Percentiles rank a stretch among this genome's conserved stretches.
phyloP scores from a whole-genome alignment of 1,140 invertebrate species.

The Listronotus oregonensis region DNA sequence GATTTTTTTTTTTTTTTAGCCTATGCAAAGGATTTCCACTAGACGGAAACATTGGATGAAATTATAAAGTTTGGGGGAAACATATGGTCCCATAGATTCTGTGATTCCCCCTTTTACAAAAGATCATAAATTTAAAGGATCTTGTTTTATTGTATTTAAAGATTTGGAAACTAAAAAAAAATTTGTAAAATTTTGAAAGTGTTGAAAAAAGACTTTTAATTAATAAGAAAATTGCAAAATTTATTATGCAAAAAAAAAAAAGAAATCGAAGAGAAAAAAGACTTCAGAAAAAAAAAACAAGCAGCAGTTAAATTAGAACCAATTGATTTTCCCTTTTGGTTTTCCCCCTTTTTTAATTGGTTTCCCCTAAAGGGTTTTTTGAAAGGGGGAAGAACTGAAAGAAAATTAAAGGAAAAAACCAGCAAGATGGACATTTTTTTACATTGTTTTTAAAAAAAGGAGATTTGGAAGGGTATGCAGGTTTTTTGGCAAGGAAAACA shows the following conservation, averaged over 20 bases:
- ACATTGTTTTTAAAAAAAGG: slow-evolving; percentile 76
- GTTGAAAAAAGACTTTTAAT: slow-evolving; percentile 73
- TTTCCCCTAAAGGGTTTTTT: slow-evolving; percentile 60
- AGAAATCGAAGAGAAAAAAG: slow-evolving; percentile 66
- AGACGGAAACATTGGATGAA: slow-evolving; percentile 70
- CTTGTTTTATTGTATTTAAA: slow-evolving; percentile 84
- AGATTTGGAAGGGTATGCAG: slow-evolving; percentile 71
- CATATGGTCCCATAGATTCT: slow-evolving; percentile 75
- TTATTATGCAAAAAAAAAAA: slow-evolving; percentile 74
- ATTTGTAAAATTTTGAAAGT: slow-evolving; percentile 64
- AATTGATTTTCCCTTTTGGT: slow-evolving; percentile 67
- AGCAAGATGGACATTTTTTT: slow-evolving; percentile 68
- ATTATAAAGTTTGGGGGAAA: slow-evolving; percentile 76
- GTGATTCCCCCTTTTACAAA: slow-evolving; percentile 74
- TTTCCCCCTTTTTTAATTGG: slow-evolving; percentile 71
- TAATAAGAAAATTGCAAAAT: slow-evolving; percentile 73
- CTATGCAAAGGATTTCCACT: slow-evolving; percentile 90
- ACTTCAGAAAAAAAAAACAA: slow-evolving; percentile 61
- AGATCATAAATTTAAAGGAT: slow-evolving; percentile 81
- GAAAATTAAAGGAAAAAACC: slow-evolving; percentile 66
- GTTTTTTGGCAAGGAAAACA: slow-evolving; percentile 71
- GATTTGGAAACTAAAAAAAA: slow-evolving; percentile 73
- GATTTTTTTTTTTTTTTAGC: slow-evolving; percentile 54
- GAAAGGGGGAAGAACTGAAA: slow-evolving; percentile 72
- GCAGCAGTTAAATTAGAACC: slow-evolving; percentile 55